A percentile compares a stretch with the other conserved stretches of the same genome.
phyloP scores from a whole-genome alignment of 1,140 invertebrate species.

The Caenorhabditis inopinata region DNA sequence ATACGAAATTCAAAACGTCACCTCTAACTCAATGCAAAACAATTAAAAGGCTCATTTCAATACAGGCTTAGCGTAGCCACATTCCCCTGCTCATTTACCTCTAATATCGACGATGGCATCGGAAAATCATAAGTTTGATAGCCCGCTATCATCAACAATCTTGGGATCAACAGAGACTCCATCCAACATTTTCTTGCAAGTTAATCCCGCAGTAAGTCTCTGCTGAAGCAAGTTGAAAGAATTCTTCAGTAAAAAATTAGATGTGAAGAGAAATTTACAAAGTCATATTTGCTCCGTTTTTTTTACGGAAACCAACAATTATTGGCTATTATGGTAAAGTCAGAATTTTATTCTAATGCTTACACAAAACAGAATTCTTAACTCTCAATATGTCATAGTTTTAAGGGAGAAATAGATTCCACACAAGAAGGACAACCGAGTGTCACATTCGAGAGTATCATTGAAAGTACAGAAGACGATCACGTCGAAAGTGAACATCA shows the following conservation, averaged over 20 bases:
- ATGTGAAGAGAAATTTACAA: background rate
- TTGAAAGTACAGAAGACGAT: constrained; percentile 12
- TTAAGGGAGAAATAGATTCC: background rate
- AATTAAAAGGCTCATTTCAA: no score
- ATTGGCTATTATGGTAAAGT: no score
- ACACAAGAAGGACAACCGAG: background rate
- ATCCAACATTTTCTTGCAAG: constrained; percentile 8
- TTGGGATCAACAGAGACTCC: background rate
- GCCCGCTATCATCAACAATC: background rate
- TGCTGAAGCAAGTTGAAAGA: no score
- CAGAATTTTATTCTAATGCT: no score
- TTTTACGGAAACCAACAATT: no score
- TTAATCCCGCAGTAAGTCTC: constrained; percentile 19
- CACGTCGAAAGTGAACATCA: constrained; percentile 61
- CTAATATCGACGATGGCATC: background rate
- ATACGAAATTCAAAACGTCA: no score
- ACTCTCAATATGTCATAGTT: background rate
- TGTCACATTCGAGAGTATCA: constrained; percentile 13
- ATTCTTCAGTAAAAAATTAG: no score
- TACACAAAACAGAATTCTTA: no score
- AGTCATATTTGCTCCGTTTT: no score
- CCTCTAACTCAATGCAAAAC: no score
- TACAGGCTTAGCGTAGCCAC: no score
- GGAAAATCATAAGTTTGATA: background rate
- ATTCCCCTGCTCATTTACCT: background rate